These are phyloP conservation scores for Calliopum simillimum DNA, from an alignment of 2,888 invertebrate genomes.

Conservation along the genomic window DNA sequence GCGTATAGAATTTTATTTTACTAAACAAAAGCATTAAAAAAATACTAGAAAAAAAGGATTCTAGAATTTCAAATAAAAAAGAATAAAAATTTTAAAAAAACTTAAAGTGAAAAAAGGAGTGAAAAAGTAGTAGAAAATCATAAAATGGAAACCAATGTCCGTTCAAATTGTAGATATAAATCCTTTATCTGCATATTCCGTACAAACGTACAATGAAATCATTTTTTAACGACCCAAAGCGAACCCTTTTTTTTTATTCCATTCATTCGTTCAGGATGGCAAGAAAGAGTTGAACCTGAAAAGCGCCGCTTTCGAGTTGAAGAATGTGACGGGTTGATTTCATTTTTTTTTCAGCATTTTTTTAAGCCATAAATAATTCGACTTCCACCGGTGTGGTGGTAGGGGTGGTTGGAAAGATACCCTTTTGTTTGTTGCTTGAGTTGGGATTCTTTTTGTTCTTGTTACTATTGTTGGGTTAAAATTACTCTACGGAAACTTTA, in stretches of 20 bases:
- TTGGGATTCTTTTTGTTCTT: no score
- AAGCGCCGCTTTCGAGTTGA: not conserved
- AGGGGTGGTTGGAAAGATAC: no score
- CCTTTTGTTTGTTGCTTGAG: no score
- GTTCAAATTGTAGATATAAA: not conserved
- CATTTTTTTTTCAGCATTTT: no score
- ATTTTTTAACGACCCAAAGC: not conserved
- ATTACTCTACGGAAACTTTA: no score
- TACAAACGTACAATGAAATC: not conserved
- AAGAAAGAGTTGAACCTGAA: conserved; percentile 1
- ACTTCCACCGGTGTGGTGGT: no score
- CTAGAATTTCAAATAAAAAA: conserved; percentile 10
- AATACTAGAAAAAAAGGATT: not conserved
- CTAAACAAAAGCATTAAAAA: not conserved
- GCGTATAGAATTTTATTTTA: not conserved
- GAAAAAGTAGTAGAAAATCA: not conserved
- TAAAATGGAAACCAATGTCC: conserved; percentile 2
- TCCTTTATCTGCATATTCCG: conserved; percentile 9
- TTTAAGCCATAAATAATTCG: no score
- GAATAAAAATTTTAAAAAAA: not conserved
- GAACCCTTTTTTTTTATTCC: not conserved
- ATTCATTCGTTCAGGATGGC: not conserved
- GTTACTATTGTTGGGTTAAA: no score
- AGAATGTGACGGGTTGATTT: not conserved
- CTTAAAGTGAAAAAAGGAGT: not conserved